These are phyloP conservation scores for Bombus superbus DNA, from an alignment of 1,140 invertebrate species.

Conservation along the genomic window DNA sequence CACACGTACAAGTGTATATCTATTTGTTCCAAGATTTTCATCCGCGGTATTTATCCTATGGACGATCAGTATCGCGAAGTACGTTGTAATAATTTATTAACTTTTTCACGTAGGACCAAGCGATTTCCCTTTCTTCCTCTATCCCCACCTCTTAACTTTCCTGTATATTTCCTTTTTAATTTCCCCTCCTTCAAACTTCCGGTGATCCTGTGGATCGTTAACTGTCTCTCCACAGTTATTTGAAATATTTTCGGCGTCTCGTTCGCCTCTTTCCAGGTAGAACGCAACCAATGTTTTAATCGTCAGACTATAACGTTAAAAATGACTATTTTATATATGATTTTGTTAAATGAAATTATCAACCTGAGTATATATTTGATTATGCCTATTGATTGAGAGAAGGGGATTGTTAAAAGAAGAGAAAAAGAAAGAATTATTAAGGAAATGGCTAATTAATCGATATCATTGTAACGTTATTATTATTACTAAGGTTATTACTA, in stretches of 20 bases:
- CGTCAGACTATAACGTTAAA: not conserved
- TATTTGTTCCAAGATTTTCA: constrained; percentile 44
- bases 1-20: constrained; percentile 33
- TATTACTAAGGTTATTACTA: not conserved
- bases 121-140: constrained; percentile 32
- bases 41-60: constrained; percentile 56
- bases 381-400: not conserved
- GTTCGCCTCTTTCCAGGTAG: constrained; percentile 51
- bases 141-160: not conserved
- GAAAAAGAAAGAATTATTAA: not conserved
- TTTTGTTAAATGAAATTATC: not conserved
- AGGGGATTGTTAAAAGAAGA: constrained; percentile 4
- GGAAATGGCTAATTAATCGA: not conserved
- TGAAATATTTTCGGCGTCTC: constrained; percentile 6
- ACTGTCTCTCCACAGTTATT: constrained; percentile 1
- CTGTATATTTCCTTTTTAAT: constrained; percentile 12
- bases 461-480: constrained; percentile 10
- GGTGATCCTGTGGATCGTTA: constrained; percentile 26
- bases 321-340: not conserved
- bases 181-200: not conserved
- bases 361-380: not conserved
- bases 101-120: constrained; percentile 55
- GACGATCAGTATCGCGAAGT: constrained; percentile 48
- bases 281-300: constrained; percentile 17
- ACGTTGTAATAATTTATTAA: constrained; percentile 63